Percentiles rank a stretch among this genome's conserved stretches.
These are phyloP conservation scores for Epiperipatus broadwayi DNA, from an alignment of 2,888 invertebrate genomes.

Conservation along the genomic window DNA sequence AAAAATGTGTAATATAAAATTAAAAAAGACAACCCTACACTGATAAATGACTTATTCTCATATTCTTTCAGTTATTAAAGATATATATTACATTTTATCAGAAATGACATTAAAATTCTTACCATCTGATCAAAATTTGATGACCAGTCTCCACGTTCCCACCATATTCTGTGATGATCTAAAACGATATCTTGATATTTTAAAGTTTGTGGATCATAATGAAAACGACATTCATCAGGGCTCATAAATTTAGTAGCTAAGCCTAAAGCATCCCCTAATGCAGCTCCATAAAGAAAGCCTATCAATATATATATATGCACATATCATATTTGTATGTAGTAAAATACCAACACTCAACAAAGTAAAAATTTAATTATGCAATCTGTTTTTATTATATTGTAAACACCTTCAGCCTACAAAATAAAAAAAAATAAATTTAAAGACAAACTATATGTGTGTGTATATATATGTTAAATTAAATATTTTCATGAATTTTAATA, in stretches of 20 bases:
- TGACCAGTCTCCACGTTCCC: constrained; percentile 29
- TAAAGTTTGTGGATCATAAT: constrained; percentile 23
- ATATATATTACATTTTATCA: too few relatives aligned
- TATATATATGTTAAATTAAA: too few relatives aligned
- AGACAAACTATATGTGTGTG: too few relatives aligned
- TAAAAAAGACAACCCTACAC: background rate
- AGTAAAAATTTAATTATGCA: too few relatives aligned
- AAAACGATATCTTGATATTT: constrained; percentile 24
- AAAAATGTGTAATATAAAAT: constrained; percentile 8
- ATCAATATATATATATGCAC: too few relatives aligned
- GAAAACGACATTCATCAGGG: constrained; percentile 26
- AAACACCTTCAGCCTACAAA: too few relatives aligned
- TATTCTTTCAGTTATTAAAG: background rate
- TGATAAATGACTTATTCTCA: background rate
- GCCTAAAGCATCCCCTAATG: constrained; percentile 28
- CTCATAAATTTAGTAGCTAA: constrained; percentile 27
- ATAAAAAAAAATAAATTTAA: too few relatives aligned
- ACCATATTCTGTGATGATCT: constrained; percentile 26
- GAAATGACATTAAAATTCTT: constrained; percentile 15
- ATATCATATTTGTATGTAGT: too few relatives aligned
- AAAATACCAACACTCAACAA: background rate
- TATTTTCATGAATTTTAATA: too few relatives aligned
- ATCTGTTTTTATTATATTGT: too few relatives aligned
- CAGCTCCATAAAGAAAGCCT: constrained; percentile 29
- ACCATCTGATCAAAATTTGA: constrained; percentile 29